phyloP scores from a whole-genome alignment of 2,113 vertebrate species.

The Podarcis muralis region DNA sequence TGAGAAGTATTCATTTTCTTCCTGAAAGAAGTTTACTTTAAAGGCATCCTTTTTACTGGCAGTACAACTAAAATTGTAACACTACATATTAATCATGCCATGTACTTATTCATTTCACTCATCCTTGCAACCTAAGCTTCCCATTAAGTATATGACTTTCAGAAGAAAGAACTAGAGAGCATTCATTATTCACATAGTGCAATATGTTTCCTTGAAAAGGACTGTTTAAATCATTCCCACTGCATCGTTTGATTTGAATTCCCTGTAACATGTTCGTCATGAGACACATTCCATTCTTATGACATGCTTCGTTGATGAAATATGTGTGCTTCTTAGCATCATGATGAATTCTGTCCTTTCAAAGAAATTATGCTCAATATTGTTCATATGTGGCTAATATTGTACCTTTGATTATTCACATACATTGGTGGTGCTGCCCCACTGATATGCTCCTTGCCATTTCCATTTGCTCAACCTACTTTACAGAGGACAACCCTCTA shows the following conservation, averaged over 20 bases:
- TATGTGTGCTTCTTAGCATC: slow-evolving; percentile 58
- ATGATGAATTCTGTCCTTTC: slow-evolving; percentile 33
- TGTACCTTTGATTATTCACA: neutral
- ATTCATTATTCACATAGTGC: slow-evolving; percentile 41
- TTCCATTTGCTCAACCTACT: neutral
- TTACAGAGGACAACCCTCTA: neutral
- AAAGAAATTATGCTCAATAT: slow-evolving; percentile 43
- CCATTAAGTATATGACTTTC: slow-evolving; percentile 2
- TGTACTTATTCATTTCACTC: neutral
- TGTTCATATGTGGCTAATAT: neutral
- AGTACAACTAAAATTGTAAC: slow-evolving; percentile 26
- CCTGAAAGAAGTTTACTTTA: slow-evolving; percentile 38
- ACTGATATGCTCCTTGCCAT: neutral
- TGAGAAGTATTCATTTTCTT: slow-evolving; percentile 23
- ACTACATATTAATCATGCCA: slow-evolving; percentile 10
- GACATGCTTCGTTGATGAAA: slow-evolving; percentile 65
- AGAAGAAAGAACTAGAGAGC: slow-evolving; percentile 35
- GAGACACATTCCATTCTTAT: slow-evolving; percentile 67
- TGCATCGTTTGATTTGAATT: slow-evolving; percentile 59
- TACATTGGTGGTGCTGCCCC: neutral
- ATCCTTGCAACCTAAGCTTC: neutral
- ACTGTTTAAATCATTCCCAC: slow-evolving; percentile 52
- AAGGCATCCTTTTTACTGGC: slow-evolving; percentile 13
- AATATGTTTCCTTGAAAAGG: neutral
- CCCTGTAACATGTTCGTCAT: slow-evolving; percentile 64